Base-by-base conservation (phyloP, 2,113 vertebrate genomes). In the Heterotis niloticus region DNA sequence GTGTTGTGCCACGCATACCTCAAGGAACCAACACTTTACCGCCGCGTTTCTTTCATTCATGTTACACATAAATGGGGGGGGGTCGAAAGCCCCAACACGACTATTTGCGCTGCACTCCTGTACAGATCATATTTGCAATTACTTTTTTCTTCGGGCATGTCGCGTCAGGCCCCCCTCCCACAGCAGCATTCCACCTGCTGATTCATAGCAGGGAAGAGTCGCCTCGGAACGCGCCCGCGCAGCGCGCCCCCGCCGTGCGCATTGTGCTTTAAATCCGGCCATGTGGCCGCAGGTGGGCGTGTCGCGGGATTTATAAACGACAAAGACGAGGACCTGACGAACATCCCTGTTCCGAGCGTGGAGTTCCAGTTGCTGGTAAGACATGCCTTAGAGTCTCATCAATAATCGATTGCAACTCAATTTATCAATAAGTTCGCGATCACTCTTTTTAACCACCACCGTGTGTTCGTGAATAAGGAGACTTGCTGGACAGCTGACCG, bases 301-400 rank as follows among this genome's bases (percentile, higher is more conserved):
- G 92, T 85, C 88, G 79, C 56, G 72, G 69, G 81, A 73, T 82
- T 76, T 91, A 93, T 92, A 92, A 92, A 92, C 86, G 73, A 81
- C 82, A 88, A 82, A 83, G 10, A 34, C 0, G 64, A 29, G 29
- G 56, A 56, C 7, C 71, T n/a, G 5, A 73, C 80, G 64, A 83
- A 56, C 71, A 71, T 59, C 76, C n/a, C 78, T 16, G 68, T 84
- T 77, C 81, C 62, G 70, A 84, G 34, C 79, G 51, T 52, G 20
- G 16, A 0, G 62, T 23, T 17, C 67, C 74, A 12, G 54, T 51
- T 20, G 51, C 71, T 75, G 10, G 68, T 5, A 62, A 75, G 80
- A 87, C 86, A 29, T 59, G 29, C 26, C 13, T 75, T 75, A 75
- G 26, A 3, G 29, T 64, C 59, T 64, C 20, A 34, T 14, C 60